Evolutionary conservation across 2,797 vertebrate genomes (phyloP), one percentile per base, ranked within the genome.

Genomic region (Platyrinchus mystaceus): DNA sequence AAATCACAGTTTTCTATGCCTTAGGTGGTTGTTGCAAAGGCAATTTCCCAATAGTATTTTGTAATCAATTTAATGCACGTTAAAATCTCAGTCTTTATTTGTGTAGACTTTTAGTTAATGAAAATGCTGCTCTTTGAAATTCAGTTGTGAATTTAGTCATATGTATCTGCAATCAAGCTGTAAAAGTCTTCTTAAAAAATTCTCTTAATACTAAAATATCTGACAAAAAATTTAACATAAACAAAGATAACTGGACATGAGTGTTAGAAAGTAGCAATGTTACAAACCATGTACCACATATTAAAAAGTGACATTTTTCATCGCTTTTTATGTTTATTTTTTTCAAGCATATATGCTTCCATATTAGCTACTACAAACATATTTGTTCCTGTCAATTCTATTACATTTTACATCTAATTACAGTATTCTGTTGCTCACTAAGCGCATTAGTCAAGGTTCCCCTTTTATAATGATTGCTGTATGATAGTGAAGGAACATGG

Each of bases 31-130:
- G 97, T 94, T 49, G 98, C 98, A 93, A 98, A 99, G 60, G 97
- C 98, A 49, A 95, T 98, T 95, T 99, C 98, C 98, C 98, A 98
- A 43, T 98, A 98, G 2, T 98, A 98, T 98, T 98, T 98, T 96
- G 98, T 98, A 94, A 99, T 99, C 62, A 98, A 98, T 95, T 98
- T 99, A 92, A 98, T 98, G 96, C 98, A 98, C 80, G 82, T 98
- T 89, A 99, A 98, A 95, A 99, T 97, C 95, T 99, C 98, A 30
- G 98, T 98, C 98, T 98, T 98, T 32, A 97, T 98, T 88, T 97
- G 97, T 62, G 98, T 97, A 8, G 98, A 96, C 56, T 81, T 97
- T 98, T 98, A 5, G 98, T 98, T 89, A 98, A 79, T 19, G 60
- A 44, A 56, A 98, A 94, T 52, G 97, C 94, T 39, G 89, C 97